Percentiles rank a stretch among this genome's conserved stretches.
Evolutionary conservation across 2,888 invertebrate species (phyloP).

Genomic region (Apamea anceps): DNA sequence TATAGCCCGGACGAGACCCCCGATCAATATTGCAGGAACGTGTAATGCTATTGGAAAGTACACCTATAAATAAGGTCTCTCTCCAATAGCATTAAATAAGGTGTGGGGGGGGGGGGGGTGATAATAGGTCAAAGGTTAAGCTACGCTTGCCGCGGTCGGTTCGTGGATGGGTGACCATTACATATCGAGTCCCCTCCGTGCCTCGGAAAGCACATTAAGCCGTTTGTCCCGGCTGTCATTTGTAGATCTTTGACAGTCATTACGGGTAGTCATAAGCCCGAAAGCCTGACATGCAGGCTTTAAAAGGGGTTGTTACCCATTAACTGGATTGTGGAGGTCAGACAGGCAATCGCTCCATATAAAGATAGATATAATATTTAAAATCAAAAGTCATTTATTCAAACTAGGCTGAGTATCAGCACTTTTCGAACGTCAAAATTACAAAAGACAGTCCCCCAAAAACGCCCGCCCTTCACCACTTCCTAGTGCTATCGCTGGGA

Average conservation of each 20-base stretch:
- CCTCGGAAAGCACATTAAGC: not conserved
- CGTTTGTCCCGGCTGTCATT: not conserved
- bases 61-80: not conserved
- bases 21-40: slow-evolving; percentile 47
- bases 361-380: not conserved
- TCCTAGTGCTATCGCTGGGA: too few relatives aligned
- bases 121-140: not conserved
- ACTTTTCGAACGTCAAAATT: too few relatives aligned
- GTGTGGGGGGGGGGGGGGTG: too few relatives aligned
- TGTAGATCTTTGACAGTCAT: not conserved
- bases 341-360: too few relatives aligned
- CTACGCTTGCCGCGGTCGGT: not conserved
- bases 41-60: not conserved
- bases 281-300: not conserved
- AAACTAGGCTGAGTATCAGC: too few relatives aligned
- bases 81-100: not conserved
- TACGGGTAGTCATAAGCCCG: too few relatives aligned
- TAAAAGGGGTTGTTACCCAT: not conserved
- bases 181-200: not conserved
- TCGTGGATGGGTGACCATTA: not conserved
- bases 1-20: slow-evolving; percentile 29
- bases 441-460: too few relatives aligned
- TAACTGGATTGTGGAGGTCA: not conserved
- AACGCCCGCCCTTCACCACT: too few relatives aligned
- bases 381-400: too few relatives aligned